Base-by-base conservation (phyloP, 2,888 invertebrate genomes). In the Eulithis prunata region DNA sequence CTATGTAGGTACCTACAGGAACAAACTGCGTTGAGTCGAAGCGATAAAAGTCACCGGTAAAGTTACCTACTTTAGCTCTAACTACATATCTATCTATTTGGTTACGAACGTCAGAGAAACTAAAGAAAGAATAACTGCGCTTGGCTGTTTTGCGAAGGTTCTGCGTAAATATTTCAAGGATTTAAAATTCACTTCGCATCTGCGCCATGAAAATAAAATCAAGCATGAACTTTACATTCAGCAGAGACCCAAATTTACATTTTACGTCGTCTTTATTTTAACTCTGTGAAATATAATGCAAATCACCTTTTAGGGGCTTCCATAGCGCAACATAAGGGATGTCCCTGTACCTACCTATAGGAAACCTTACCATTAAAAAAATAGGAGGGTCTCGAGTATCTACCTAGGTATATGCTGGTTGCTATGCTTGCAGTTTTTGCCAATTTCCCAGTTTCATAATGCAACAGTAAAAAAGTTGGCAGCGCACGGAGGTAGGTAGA, bases 181-280 rank as follows among this genome's bases (percentile, higher is more conserved):
- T 81, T 84, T 79, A 80, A 86, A 84, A 89, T 87, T 88, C 88
- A 75, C 69, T 65, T 68, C 73, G 71, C 81, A 83, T 82, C 76
- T 71, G 68, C 72, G 71, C 71, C 79, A 77, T 84, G 80, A 80
- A 84, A 88, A 87, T 88, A 87, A 87, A 88, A 87, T 88, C 88
- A 87, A 84, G 83, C 84, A 79, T 86, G 84, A 88, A 87, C 83
- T 87, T 85, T 84, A 80, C 80, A 86, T 87, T 86, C 83, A 77
- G 78, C 74, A 75, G 82, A 77, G 85, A 69, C 77, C 71, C 74
- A 73, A 85, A 88, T 88, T 88, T 85, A 80, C 87, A 88, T 88
- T 85, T 84, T 82, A 82, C 79, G 78, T 76, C 79, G 77, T 80
- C 81, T 81, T 83, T 85, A 84, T 84, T 83, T 81, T 75, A 79